Conservation (phyloP, 2,113 vertebrate species). For the Miniopterus natalensis region DNA sequence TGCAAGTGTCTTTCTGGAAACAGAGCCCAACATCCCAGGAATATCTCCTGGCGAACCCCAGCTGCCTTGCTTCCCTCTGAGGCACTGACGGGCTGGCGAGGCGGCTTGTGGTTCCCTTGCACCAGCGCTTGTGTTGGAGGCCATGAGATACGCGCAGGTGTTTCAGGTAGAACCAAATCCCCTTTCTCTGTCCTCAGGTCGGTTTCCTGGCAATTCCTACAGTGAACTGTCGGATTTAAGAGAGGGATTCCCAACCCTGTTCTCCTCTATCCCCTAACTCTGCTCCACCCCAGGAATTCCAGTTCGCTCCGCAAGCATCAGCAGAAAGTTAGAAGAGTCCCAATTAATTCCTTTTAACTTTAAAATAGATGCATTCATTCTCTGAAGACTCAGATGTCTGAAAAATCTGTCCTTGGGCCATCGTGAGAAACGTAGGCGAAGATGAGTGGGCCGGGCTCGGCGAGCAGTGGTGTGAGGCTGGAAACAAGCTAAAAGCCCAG, state of each 20-base stretch:
- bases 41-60: background rate
- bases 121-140: background rate
- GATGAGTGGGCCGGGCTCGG: accelerated
- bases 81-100: accelerated
- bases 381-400: background rate
- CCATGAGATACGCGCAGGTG: background rate
- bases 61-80: accelerated
- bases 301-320: background rate
- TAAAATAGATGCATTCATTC: background rate
- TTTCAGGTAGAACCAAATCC: background rate
- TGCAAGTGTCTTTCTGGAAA: slow-evolving; percentile 9
- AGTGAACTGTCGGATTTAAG: accelerated
- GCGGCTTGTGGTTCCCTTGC: background rate
- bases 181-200: background rate
- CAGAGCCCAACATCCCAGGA: background rate
- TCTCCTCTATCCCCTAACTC: accelerated
- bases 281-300: background rate
- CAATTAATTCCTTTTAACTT: background rate
- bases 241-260: background rate
- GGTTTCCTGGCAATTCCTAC: accelerated
- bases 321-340: background rate
- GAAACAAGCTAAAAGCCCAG: background rate
- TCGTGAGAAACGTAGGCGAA: background rate
- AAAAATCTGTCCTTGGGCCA: background rate
- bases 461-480: background rate